A percentile compares a stretch with the other conserved stretches of the same genome.
Evolutionary conservation across 1,140 invertebrate species (phyloP).

Genomic region (Tribolium castaneum): DNA sequence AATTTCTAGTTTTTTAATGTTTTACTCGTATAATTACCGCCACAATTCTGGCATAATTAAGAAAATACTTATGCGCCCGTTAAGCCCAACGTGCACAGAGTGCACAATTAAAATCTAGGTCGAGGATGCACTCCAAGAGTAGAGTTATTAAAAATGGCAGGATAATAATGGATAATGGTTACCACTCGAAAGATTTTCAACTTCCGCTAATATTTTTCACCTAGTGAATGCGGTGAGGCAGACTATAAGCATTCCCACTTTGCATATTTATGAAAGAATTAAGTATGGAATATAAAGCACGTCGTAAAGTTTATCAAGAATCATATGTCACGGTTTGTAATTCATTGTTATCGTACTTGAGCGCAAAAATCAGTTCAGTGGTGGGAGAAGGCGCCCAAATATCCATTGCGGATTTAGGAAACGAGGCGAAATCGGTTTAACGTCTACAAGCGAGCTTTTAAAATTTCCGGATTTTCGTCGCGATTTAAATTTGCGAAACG

Average conservation of each 20-base stretch:
- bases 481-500: slow-evolving; percentile 9
- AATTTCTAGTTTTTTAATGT: too few relatives aligned
- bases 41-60: not conserved
- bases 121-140: not conserved
- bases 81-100: not conserved
- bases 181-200: not conserved
- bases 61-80: not conserved
- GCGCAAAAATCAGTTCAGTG: not conserved
- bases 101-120: not conserved
- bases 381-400: not conserved
- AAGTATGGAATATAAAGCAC: slow-evolving; percentile 4
- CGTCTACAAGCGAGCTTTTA: slow-evolving; percentile 1
- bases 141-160: not conserved
- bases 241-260: slow-evolving; percentile 7
- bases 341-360: not conserved
- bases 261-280: slow-evolving; percentile 29
- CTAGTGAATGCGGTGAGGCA: not conserved
- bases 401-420: not conserved
- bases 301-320: slow-evolving; percentile 17
- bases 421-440: slow-evolving; percentile 7
- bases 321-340: slow-evolving; percentile 17
- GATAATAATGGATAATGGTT: not conserved
- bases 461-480: slow-evolving; percentile 12
- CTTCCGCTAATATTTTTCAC: not conserved
- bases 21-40: not conserved